Evolutionary conservation across 2,113 vertebrate species (phyloP).

Genomic region (Pogona vitticeps): DNA sequence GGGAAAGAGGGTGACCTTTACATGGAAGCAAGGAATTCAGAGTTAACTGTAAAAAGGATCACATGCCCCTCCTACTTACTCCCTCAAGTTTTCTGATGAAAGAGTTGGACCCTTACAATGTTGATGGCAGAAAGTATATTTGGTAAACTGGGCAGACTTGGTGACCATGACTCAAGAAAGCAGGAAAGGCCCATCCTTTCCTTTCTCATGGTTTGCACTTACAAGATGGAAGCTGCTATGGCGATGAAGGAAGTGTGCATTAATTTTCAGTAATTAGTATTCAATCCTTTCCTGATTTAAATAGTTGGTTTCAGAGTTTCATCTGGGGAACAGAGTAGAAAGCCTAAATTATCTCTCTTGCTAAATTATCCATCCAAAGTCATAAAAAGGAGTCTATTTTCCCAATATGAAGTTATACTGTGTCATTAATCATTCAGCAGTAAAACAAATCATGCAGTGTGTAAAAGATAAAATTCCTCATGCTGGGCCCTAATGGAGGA

Average conservation of each 20-base stretch:
- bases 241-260: not conserved
- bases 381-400: slow-evolving; percentile 49
- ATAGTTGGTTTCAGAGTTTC: slow-evolving; percentile 23
- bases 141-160: not conserved
- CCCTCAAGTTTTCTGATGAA: not conserved
- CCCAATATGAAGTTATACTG: slow-evolving; percentile 45
- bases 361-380: slow-evolving; percentile 39
- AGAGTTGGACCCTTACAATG: too few relatives aligned
- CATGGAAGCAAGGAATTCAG: not conserved
- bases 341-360: slow-evolving; percentile 34
- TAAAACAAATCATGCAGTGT: slow-evolving; percentile 58
- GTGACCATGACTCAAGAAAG: not conserved
- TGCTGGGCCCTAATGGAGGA: slow-evolving; percentile 56
- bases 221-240: not conserved
- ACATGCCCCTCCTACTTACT: not conserved
- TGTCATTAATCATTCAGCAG: slow-evolving; percentile 58
- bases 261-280: slow-evolving; percentile 38
- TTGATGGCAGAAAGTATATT: not conserved
- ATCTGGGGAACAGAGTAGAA: not conserved
- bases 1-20: not conserved
- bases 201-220: not conserved
- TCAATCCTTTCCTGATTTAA: slow-evolving; percentile 38
- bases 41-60: not conserved
- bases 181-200: not conserved
- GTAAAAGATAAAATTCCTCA: slow-evolving; percentile 59